Percentiles rank a stretch among this genome's conserved stretches.
These are phyloP conservation scores for Plutella xylostella DNA, from an alignment of 2,888 invertebrate species.

Conservation along the genomic window DNA sequence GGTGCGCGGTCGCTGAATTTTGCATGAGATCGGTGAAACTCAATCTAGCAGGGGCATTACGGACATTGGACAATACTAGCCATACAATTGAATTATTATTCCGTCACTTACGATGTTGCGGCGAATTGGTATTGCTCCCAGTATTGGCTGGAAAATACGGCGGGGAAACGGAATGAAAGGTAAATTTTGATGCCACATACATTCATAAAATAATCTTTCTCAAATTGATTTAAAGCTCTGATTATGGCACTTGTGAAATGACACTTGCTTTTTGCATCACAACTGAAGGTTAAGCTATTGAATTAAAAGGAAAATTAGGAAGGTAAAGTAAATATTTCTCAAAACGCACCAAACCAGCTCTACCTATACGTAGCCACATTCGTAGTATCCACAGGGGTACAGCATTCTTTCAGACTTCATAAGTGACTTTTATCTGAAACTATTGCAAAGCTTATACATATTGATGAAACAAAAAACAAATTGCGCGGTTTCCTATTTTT, in stretches of 20 bases:
- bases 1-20: slow-evolving; percentile 52
- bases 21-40: slow-evolving; percentile 44
- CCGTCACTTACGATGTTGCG: neutral
- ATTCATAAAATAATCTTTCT: neutral
- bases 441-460: too few relatives aligned
- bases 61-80: neutral
- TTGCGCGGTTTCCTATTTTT: too few relatives aligned
- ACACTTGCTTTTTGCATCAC: too few relatives aligned
- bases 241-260: too few relatives aligned
- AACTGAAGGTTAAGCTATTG: neutral
- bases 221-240: too few relatives aligned
- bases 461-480: too few relatives aligned
- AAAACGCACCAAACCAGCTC: too few relatives aligned
- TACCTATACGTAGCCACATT: too few relatives aligned
- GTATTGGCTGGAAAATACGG: neutral
- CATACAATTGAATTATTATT: neutral
- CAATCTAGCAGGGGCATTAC: neutral
- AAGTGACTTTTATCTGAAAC: too few relatives aligned
- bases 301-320: neutral
- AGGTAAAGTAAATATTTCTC: neutral
- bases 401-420: too few relatives aligned
- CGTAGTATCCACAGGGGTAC: too few relatives aligned
- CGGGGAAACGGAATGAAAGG: neutral
- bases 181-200: neutral
- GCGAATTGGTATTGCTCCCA: neutral